Evolutionary conservation across 2,113 vertebrate genomes (phyloP).

Genomic region (Theristicus caerulescens): DNA sequence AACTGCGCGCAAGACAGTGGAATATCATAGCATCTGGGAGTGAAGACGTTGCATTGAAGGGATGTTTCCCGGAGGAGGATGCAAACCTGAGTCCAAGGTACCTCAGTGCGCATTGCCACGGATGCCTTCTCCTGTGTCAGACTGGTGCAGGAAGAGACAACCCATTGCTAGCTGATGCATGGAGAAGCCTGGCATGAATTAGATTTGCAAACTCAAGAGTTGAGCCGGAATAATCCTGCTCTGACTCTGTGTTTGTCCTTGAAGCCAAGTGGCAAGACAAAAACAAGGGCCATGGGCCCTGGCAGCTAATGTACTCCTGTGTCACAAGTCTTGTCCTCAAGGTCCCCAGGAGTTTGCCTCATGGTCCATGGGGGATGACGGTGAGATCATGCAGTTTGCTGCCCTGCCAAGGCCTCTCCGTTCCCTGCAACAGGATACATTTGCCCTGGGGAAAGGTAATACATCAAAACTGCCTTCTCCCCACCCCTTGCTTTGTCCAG

Average conservation of each 20-base stretch:
- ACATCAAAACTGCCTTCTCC: neutral
- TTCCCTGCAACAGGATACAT: neutral
- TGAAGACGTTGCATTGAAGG: neutral
- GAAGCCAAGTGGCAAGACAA: neutral
- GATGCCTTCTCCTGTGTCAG: neutral
- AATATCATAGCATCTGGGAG: neutral
- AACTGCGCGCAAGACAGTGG: neutral
- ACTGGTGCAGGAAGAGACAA: neutral
- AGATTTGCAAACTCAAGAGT: neutral
- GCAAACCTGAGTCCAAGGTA: neutral
- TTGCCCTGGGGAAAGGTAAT: neutral
- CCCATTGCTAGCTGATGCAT: accelerated
- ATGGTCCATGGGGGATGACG: accelerated
- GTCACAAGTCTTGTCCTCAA: neutral
- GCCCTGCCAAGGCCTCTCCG: neutral
- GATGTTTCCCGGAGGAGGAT: neutral
- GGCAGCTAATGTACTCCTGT: neutral
- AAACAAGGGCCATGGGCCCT: neutral
- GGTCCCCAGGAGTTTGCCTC: neutral
- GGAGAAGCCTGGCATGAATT: neutral
- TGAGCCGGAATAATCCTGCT: neutral
- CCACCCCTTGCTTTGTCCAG: neutral
- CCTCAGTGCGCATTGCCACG: accelerated
- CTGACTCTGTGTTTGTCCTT: neutral
- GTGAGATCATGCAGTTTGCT: neutral